Percentiles rank a stretch among this genome's conserved stretches.
Evolutionary conservation across 2,797 vertebrate genomes (phyloP).

Genomic region (Eulemur coronatus): DNA sequence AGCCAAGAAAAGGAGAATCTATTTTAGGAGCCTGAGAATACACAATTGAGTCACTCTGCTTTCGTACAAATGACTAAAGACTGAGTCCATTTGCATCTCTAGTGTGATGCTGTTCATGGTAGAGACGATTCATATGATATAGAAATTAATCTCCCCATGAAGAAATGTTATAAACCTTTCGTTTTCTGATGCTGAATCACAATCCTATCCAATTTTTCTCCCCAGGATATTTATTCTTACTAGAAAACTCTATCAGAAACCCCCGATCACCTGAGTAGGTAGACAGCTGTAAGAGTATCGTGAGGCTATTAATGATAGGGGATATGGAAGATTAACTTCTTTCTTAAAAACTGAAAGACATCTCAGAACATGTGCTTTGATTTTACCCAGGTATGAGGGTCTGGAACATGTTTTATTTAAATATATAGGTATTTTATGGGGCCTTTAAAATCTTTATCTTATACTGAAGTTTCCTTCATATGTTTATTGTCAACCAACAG

Average conservation of each 20-base stretch:
- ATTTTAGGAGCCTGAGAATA: neutral
- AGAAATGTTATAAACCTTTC: neutral
- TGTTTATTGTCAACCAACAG: slow-evolving; percentile 73
- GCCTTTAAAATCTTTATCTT: slow-evolving; percentile 74
- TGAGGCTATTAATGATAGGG: neutral
- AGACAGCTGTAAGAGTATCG: neutral
- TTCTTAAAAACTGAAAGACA: slow-evolving; percentile 45
- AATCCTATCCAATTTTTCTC: neutral
- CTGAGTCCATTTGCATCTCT: neutral
- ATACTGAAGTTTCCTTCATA: slow-evolving; percentile 67
- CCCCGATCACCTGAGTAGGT: neutral
- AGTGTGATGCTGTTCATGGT: neutral
- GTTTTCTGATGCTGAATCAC: slow-evolving; percentile 34
- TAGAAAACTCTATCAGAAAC: neutral
- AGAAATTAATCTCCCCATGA: neutral
- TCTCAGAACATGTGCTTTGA: slow-evolving; percentile 52
- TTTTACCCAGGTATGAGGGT: slow-evolving; percentile 19
- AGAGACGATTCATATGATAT: neutral
- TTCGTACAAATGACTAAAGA: neutral
- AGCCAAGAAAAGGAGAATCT: neutral
- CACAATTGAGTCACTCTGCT: slow-evolving; percentile 14
- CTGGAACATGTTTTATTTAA: slow-evolving; percentile 72
- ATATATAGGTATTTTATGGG: slow-evolving; percentile 14
- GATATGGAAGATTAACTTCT: slow-evolving; percentile 38
- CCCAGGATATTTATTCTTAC: neutral